Evolutionary conservation across 2,113 vertebrate species (phyloP).

Genomic region (Chlorodrepanis virens): DNA sequence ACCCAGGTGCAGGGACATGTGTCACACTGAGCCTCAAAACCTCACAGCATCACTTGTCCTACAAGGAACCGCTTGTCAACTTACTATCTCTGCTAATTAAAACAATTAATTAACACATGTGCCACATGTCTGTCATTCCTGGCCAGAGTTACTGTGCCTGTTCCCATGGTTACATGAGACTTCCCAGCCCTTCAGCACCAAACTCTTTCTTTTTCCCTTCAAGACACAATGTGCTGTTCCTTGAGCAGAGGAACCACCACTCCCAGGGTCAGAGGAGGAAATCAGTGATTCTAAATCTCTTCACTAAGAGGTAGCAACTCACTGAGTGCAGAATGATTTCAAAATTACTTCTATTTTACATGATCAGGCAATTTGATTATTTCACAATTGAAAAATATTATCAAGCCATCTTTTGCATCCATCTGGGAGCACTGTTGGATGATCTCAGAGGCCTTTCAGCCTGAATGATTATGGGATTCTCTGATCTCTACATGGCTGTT

Average conservation of each 20-base stretch:
- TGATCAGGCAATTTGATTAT: background rate
- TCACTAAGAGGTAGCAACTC: background rate
- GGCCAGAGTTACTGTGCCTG: background rate
- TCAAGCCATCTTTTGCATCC: background rate
- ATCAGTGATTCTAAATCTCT: background rate
- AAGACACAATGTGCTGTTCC: background rate
- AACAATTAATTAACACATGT: background rate
- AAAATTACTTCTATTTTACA: background rate
- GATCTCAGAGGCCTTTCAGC: background rate
- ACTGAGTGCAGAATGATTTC: background rate
- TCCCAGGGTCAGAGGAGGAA: background rate
- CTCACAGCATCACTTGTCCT: background rate
- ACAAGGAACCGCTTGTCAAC: background rate
- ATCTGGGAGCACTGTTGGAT: background rate
- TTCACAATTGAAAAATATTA: background rate
- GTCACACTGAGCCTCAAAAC: background rate
- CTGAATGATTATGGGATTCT: background rate
- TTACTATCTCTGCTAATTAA: background rate
- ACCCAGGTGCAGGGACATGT: background rate
- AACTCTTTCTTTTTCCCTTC: background rate
- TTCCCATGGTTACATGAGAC: background rate
- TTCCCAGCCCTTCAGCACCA: background rate
- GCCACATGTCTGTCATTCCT: background rate
- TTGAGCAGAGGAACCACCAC: background rate
- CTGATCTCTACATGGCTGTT: background rate